Base-by-base conservation (phyloP, 2,888 invertebrate species). In the Calameuta pallipes region DNA sequence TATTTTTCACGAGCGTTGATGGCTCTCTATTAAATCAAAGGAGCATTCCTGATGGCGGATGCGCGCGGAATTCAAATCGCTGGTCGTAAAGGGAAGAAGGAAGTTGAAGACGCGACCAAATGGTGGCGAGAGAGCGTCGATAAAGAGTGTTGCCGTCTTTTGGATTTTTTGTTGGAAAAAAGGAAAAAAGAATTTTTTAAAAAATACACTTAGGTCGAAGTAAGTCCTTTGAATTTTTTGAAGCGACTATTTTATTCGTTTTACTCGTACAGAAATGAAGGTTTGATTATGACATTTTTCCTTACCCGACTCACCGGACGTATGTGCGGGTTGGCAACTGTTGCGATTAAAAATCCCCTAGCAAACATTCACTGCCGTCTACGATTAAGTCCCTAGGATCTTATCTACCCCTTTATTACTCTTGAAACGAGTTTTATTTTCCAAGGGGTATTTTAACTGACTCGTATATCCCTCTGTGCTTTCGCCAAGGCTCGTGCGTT, bases 11-110 rank as follows among this genome's bases (percentile, higher is more conserved):
- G 41, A 56, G 80, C 83, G 85, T 84, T 86, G 86, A 88, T 89
- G 87, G 41, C 86, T 88, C 87, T 88, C 87, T 87, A 88, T 89
- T 89, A 89, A 89, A 89, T 89, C 89, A 89, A 87, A 89, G 87
- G 84, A 88, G 87, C 84, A 88, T 87, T 89, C 89, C 23, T 84
- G 86, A 87, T 86, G 86, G 79, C 85, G 86, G 85, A 87, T 89
- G 89, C 87, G 85, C 82, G 31, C 82, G 80, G 87, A 88, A 89
- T 89, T 89, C 87, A 85, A 88, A 89, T 87, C 89, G 87, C 85
- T 33, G 83, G 85, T 85, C 85, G 84, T 89, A 88, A 88, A 88
- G 82, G 85, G 80, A 83, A 83, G 82, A 80, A 80, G 79, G 79
- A 79, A 77, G 71, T 15, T 71, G 31, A 33, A 79, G 83, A 82